Evolutionary conservation across 2,888 invertebrate genomes (phyloP), one percentile per base, ranked within the genome.

Genomic region (Diadegma fenestrale): DNA sequence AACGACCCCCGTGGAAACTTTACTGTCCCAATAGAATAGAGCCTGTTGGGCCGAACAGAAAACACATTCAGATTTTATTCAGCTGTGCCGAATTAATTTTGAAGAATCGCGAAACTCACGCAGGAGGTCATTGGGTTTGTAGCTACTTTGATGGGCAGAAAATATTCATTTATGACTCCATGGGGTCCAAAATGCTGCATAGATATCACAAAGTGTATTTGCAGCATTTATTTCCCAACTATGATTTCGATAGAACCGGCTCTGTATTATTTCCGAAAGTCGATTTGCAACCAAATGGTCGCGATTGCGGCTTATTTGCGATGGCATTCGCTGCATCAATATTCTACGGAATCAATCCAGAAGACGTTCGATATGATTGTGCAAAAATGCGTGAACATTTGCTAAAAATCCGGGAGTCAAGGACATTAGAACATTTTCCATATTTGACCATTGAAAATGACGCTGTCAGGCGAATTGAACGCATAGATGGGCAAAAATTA

Each of bases 1-100:
- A 51, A 68, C 45, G 37, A 26, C 82, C 51, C n/a, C 72, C 33
- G 22, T 73, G 33, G 33, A 7, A 58, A 19, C 22, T 73, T 37
- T 41, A 73, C 8, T 54, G 66, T 33, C 85, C 78, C 12, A 17
- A 77, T 19, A 45, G 43, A 48, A 87, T 87, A 37, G 41, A 63
- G 43, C 64, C 83, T 43, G 85, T 82, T 14, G 64, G 58, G 10
- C 61, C 45, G 54, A 77, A 48, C 41, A 30, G 75, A 45, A 64
- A 81, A 71, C 84, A 88, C 54, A 71, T 87, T 51, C 88, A 88
- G 72, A 82, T 87, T 30, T 78, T 86, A 78, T 77, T 82, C 58
- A 84, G 86, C 41, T 76, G 80, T 48, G 22, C 37, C n/a, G 69
- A 86, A 14, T 64, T 80, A n/a, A 7, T 26, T 10, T 1, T 26